Evolutionary conservation across 2,888 invertebrate species (phyloP), one percentile per base, ranked within the genome.

Genomic region (Meloe dianella): DNA sequence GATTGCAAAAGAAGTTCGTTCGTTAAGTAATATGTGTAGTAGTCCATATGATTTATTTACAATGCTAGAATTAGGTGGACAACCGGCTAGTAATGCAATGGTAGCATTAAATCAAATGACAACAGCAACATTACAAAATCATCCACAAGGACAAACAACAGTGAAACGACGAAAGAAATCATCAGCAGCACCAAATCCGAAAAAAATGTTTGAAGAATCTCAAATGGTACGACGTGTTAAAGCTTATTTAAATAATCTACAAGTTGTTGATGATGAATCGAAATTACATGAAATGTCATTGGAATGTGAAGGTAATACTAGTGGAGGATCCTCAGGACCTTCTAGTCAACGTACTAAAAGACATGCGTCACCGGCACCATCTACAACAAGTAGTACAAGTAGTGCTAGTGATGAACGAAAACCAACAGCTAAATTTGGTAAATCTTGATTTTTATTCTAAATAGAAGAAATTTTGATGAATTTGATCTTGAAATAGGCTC

Each of bases 181-280:
- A 0, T 89, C 93, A 32, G 92, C 95, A 30, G 93, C 95, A 5
- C 95, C 95, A 1, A 97, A 98, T 85, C 95, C 96, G 61, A 97
- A 97, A 85, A 97, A 97, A 84, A 97, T 98, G 97, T 98, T 96
- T 84, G 98, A 98, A 84, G 97, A 98, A 86, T 97, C 98, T 32
- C 96, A 98, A 85, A 98, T 98, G 98, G 97, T 97, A 64, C 89
- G 98, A 32, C 88, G 97, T 65, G 98, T 98, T 6, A 97, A 98
- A 83, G 94, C 98, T 2, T 99, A 99, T 85, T 87, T 99, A 67
- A 92, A 93, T 73, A 93, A 95, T 77, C 90, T 98, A 87, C 92
- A 95, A 77, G 94, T 96, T 7, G 93, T 95, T 76, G 94, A 92
- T 12, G 96, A 98, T 80, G 98, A 98, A 83, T 92, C 94, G 75